These are phyloP conservation scores for Apodemia duryi DNA, from an alignment of 2,888 invertebrate species.

Conservation along the genomic window DNA sequence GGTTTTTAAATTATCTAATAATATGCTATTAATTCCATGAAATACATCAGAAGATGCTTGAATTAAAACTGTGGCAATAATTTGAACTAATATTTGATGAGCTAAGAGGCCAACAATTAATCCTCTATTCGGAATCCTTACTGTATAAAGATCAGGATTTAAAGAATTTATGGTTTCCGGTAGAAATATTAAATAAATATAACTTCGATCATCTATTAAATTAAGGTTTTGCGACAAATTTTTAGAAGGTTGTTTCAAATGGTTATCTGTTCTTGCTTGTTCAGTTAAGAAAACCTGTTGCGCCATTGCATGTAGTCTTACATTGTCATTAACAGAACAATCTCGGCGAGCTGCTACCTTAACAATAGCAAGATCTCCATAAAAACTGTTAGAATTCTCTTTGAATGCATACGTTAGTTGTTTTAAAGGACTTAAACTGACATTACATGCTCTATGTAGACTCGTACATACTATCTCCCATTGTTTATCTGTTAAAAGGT, in stretches of 20 bases:
- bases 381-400: slow-evolving; percentile 95
- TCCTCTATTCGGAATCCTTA: slow-evolving; percentile 92
- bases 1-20: slow-evolving; percentile 72
- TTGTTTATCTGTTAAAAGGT: slow-evolving; percentile 88
- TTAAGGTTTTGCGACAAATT: slow-evolving; percentile 68
- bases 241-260: slow-evolving; percentile 54
- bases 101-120: slow-evolving; percentile 93
- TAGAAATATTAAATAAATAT: slow-evolving; percentile 92
- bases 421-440: slow-evolving; percentile 92
- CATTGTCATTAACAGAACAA: slow-evolving; percentile 90
- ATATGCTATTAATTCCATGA: slow-evolving; percentile 81
- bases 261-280: slow-evolving; percentile 55
- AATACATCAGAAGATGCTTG: slow-evolving; percentile 84
- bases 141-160: slow-evolving; percentile 87
- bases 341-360: slow-evolving; percentile 96
- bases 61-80: slow-evolving; percentile 91
- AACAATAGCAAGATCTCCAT: slow-evolving; percentile 94
- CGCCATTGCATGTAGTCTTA: slow-evolving; percentile 91
- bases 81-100: slow-evolving; percentile 95
- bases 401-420: slow-evolving; percentile 94
- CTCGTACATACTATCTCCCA: slow-evolving; percentile 93
- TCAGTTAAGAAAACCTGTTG: slow-evolving; percentile 91
- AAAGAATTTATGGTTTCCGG: slow-evolving; percentile 84
- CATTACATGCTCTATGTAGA: slow-evolving; percentile 89
- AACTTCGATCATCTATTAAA: slow-evolving; percentile 89